These are phyloP conservation scores for Coenobita brevimanus DNA, from an alignment of 1,140 invertebrate genomes.

Conservation along the genomic window DNA sequence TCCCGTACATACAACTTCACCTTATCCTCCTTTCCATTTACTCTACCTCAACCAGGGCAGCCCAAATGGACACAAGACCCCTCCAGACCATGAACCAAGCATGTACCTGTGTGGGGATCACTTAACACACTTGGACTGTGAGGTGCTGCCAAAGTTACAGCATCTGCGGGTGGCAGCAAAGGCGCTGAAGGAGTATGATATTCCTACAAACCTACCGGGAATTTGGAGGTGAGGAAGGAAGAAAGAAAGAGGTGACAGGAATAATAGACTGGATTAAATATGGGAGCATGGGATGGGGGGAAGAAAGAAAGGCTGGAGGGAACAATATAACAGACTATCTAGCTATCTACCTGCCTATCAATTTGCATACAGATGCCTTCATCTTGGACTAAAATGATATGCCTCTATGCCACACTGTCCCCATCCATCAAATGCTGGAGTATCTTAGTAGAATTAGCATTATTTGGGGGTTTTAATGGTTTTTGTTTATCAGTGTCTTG, in stretches of 20 bases:
- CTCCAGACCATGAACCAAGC: neutral
- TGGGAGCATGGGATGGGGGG: neutral
- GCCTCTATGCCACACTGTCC: too few species aligned
- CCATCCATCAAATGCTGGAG: too few species aligned
- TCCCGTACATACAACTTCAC: too few species aligned
- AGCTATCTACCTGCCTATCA: too few species aligned
- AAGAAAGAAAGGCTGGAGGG: neutral
- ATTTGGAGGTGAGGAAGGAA: slow-evolving; percentile 75
- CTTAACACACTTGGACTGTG: slow-evolving; percentile 77
- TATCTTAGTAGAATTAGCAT: too few species aligned
- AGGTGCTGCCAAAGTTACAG: slow-evolving; percentile 78
- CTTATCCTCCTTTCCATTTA: neutral
- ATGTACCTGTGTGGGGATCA: slow-evolving; percentile 75
- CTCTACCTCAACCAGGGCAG: neutral
- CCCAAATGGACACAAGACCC: neutral
- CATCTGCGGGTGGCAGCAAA: slow-evolving; percentile 78
- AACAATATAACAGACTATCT: too few species aligned
- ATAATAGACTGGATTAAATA: neutral
- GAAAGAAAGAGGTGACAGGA: neutral
- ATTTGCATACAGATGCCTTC: too few species aligned
- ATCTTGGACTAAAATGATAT: too few species aligned
- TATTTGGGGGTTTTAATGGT: too few species aligned
- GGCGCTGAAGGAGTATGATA: slow-evolving; percentile 76
- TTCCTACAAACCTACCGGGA: slow-evolving; percentile 76
- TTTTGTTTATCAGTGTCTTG: too few species aligned